Evolutionary conservation across 2,888 invertebrate species (phyloP).

Genomic region (Psococerastis gibbosa): DNA sequence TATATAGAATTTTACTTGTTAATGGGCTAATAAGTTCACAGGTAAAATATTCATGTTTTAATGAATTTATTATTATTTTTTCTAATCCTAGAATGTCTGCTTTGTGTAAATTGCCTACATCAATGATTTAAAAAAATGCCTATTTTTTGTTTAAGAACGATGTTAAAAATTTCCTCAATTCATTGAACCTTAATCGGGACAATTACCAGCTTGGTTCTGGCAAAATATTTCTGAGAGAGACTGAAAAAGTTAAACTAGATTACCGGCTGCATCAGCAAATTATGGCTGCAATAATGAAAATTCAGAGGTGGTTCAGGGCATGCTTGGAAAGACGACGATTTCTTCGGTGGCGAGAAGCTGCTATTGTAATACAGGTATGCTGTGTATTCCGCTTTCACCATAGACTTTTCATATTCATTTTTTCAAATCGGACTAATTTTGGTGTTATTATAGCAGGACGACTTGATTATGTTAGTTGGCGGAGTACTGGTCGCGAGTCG

Average conservation of each 20-base stretch:
- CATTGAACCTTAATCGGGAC: conserved; percentile 65
- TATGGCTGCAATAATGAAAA: conserved; percentile 75
- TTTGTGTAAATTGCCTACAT: not conserved
- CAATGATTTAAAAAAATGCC: not conserved
- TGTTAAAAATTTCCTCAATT: conserved; percentile 64
- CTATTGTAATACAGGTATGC: conserved; percentile 46
- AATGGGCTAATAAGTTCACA: conserved; percentile 35
- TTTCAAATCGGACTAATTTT: too few relatives aligned
- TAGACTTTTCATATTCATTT: too few relatives aligned
- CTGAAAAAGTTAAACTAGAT: conserved; percentile 82
- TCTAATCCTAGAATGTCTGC: not conserved
- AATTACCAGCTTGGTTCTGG: conserved; percentile 78
- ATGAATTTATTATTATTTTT: too few relatives aligned
- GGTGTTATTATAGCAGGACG: too few relatives aligned
- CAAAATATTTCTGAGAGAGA: conserved; percentile 86
- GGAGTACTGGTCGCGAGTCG: too few relatives aligned
- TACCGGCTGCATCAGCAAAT: conserved; percentile 84
- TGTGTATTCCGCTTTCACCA: not conserved
- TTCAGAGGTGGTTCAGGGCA: conserved; percentile 81
- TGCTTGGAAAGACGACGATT: conserved; percentile 52
- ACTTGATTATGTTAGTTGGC: too few relatives aligned
- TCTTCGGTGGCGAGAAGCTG: conserved; percentile 49
- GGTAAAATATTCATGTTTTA: too few relatives aligned
- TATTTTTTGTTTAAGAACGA: conserved; percentile 36
- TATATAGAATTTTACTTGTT: conserved; percentile 77